Evolutionary conservation across 1,140 invertebrate species (phyloP), one percentile per base, ranked within the genome.

Genomic region (Frieseomelitta varia): DNA sequence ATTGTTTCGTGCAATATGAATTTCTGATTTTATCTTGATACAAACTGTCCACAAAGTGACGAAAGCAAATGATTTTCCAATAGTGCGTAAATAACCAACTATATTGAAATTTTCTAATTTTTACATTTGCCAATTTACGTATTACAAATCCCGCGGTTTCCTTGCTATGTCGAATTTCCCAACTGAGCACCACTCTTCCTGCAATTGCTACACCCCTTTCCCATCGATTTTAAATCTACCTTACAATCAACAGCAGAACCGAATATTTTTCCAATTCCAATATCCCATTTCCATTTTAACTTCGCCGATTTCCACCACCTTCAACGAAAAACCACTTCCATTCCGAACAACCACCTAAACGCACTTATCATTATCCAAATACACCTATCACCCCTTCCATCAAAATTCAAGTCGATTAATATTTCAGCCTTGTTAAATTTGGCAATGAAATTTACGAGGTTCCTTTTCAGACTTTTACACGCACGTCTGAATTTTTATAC

Each of bases 261-360:
- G 58, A 61, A 61, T 61, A 61, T 61, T 61, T 61, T 61, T 61
- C 58, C 58, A 61, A 61, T 61, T 61, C 58, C 58, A 61, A 61
- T 61, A 61, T 61, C 58, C 58, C 2, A 61, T 61, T n/a, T 12
- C 58, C 24, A n/a, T 61, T 61, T 61, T n/a, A 61, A 61, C 24
- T 61, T n/a, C n/a, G 24, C 24, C 58, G 58, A n/a, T 61, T 61
- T 61, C n/a, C 58, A 61, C 58, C 24, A n/a, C n/a, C n/a, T 61
- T 24, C n/a, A 12, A 61, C 58, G 24, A 4, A 24, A 47, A 61
- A n/a, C 12, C 58, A 61, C 11, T 61, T 61, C n/a, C 14, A 61
- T n/a, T 61, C 12, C 58, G 24, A 14, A 14, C n/a, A 61, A 61
- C 24, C 24, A 61, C 12, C 58, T 11, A 61, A 61, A 61, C 24